Percentiles rank a stretch among this genome's conserved stretches.
These are phyloP conservation scores for Epiperipatus broadwayi DNA, from an alignment of 2,888 invertebrate species.

Conservation along the genomic window DNA sequence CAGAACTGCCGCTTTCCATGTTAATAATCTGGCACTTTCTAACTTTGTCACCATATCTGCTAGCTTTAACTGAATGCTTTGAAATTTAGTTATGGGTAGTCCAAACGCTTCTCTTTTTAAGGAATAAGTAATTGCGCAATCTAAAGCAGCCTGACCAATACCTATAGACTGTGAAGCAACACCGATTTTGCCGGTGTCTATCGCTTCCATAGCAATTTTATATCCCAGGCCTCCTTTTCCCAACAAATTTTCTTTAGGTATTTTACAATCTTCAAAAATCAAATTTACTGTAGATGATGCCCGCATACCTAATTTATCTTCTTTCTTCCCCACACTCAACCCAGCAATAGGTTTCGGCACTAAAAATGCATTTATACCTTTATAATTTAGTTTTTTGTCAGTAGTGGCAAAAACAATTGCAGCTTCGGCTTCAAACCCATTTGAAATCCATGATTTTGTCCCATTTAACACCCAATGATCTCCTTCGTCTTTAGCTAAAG, in stretches of 20 bases:
- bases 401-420: slow-evolving; percentile 69
- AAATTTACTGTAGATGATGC: slow-evolving; percentile 75
- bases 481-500: slow-evolving; percentile 50
- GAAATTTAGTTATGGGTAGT: slow-evolving; percentile 25
- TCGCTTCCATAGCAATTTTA: slow-evolving; percentile 83
- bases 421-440: slow-evolving; percentile 66
- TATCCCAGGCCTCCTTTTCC: slow-evolving; percentile 72
- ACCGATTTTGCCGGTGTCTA: slow-evolving; percentile 63
- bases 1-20: slow-evolving; percentile 29
- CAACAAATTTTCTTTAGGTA: slow-evolving; percentile 61
- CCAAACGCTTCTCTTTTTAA: slow-evolving; percentile 27
- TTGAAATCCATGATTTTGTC: slow-evolving; percentile 88
- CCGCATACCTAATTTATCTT: slow-evolving; percentile 70
- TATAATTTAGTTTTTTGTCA: slow-evolving; percentile 43
- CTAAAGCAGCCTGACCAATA: slow-evolving; percentile 48
- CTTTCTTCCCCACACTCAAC: slow-evolving; percentile 71
- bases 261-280: slow-evolving; percentile 72
- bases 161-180: slow-evolving; percentile 82
- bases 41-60: slow-evolving; percentile 28
- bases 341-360: slow-evolving; percentile 56
- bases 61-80: slow-evolving; percentile 29
- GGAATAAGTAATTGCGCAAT: slow-evolving; percentile 29
- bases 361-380: slow-evolving; percentile 72
- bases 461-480: slow-evolving; percentile 58
- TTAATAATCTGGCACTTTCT: slow-evolving; percentile 28